Evolutionary conservation across 2,797 vertebrate species (phyloP).

Genomic region (Eremophila alpestris): DNA sequence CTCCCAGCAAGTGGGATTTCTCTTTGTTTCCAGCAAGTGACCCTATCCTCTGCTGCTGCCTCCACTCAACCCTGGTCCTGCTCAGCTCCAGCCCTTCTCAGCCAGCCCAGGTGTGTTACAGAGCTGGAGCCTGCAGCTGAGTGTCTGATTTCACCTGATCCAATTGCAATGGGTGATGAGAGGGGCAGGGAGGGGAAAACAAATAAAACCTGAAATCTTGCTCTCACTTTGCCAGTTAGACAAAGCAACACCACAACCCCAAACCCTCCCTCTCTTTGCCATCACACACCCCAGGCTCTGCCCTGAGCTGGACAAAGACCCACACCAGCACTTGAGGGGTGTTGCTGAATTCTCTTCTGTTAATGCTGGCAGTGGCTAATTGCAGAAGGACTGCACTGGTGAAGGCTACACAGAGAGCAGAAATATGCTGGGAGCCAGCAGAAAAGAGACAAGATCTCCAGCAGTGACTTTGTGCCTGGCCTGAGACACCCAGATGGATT

Average conservation of each 20-base stretch:
- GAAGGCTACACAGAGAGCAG: background rate
- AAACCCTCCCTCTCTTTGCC: background rate
- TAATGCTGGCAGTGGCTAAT: background rate
- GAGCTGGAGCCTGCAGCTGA: background rate
- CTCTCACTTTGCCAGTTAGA: background rate
- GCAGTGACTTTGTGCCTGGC: background rate
- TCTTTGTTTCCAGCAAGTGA: background rate
- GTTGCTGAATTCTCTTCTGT: background rate
- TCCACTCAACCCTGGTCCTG: fast-evolving
- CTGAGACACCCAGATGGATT: background rate
- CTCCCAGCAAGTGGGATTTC: background rate
- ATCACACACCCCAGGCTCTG: background rate
- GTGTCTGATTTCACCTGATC: conserved; percentile 33
- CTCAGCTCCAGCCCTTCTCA: background rate
- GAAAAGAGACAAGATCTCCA: background rate
- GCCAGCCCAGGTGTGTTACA: background rate
- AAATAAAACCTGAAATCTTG: background rate
- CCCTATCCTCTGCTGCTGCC: background rate
- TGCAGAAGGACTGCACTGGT: background rate
- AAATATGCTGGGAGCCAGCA: background rate
- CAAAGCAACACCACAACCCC: background rate
- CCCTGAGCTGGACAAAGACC: background rate
- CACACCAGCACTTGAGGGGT: background rate
- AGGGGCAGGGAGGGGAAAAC: background rate
- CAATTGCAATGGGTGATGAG: background rate